Evolutionary conservation across 2,888 invertebrate genomes (phyloP).

Genomic region (Drosophila meridiana): DNA sequence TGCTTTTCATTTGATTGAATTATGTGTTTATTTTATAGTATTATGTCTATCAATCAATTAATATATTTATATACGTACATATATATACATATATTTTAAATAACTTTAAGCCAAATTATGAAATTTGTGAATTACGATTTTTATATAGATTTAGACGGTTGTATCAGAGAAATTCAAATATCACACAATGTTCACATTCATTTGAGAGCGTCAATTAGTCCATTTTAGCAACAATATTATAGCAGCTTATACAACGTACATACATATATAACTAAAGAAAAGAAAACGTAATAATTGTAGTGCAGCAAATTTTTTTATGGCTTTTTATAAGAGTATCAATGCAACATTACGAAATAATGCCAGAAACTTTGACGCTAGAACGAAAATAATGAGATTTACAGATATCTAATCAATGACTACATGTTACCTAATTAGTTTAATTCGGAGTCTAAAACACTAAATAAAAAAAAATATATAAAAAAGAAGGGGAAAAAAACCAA

Average conservation of each 20-base stretch:
- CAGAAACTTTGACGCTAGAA: conserved; percentile 38
- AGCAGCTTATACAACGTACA: conserved; percentile 34
- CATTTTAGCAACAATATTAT: conserved; percentile 52
- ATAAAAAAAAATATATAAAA: conserved; percentile 15
- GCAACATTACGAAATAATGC: conserved; percentile 41
- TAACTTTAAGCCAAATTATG: conserved; percentile 55
- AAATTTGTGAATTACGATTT: conserved; percentile 52
- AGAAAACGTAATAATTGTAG: conserved; percentile 52
- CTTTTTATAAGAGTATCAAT: conserved; percentile 53
- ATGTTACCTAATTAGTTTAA: conserved; percentile 74
- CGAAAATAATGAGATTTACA: conserved; percentile 50
- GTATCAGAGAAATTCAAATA: conserved; percentile 49
- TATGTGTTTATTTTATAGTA: conserved; percentile 26
- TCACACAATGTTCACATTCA: conserved; percentile 48
- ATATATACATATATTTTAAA: conserved; percentile 22
- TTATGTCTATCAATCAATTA: conserved; percentile 17
- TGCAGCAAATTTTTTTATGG: conserved; percentile 61
- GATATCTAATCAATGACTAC: conserved; percentile 61
- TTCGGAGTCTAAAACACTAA: conserved; percentile 38
- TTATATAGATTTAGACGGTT: conserved; percentile 50
- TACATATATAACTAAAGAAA: conserved; percentile 15
- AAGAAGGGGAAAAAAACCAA: not conserved
- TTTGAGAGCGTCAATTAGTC: conserved; percentile 70
- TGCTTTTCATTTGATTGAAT: conserved; percentile 16
- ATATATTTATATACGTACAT: conserved; percentile 16